Evolutionary conservation across 2,888 invertebrate species (phyloP).

Genomic region (Diadromus collaris): DNA sequence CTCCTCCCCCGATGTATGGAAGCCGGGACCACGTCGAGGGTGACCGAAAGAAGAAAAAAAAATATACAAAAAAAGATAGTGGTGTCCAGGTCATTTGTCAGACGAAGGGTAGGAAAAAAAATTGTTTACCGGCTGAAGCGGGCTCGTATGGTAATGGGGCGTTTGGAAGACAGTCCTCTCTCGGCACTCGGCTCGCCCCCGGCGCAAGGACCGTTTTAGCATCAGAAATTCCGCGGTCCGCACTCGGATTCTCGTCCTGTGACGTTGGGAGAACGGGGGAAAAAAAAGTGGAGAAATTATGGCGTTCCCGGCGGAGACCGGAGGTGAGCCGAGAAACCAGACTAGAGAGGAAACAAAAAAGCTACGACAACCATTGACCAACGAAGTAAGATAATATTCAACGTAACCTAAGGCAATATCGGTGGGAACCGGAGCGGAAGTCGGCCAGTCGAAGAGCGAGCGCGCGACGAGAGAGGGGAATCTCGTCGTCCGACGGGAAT

Average conservation of each 20-base stretch:
- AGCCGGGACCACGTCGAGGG: constrained; percentile 19
- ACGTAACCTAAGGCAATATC: constrained; percentile 50
- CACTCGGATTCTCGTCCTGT: background rate
- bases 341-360: constrained; percentile 9
- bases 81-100: constrained; percentile 45
- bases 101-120: constrained; percentile 29
- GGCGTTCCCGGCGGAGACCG: background rate
- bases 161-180: constrained; percentile 20
- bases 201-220: background rate
- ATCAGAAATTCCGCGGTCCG: background rate
- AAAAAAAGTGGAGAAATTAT: background rate
- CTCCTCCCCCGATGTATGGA: constrained; percentile 13
- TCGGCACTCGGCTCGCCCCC: constrained; percentile 14
- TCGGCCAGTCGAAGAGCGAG: constrained; percentile 24
- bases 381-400: constrained; percentile 52
- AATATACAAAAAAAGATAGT: constrained; percentile 26
- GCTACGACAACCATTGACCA: constrained; percentile 29
- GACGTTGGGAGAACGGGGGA: background rate
- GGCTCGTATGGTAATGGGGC: constrained; percentile 13
- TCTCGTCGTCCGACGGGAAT: constrained; percentile 57
- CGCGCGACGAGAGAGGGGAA: constrained; percentile 31
- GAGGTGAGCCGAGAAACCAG: constrained; percentile 2
- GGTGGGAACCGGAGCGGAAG: constrained; percentile 48
- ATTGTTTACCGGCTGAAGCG: constrained; percentile 39
- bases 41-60: constrained; percentile 6